Conservation (phyloP, 2,797 vertebrate species). For the Muscicapa striata region DNA sequence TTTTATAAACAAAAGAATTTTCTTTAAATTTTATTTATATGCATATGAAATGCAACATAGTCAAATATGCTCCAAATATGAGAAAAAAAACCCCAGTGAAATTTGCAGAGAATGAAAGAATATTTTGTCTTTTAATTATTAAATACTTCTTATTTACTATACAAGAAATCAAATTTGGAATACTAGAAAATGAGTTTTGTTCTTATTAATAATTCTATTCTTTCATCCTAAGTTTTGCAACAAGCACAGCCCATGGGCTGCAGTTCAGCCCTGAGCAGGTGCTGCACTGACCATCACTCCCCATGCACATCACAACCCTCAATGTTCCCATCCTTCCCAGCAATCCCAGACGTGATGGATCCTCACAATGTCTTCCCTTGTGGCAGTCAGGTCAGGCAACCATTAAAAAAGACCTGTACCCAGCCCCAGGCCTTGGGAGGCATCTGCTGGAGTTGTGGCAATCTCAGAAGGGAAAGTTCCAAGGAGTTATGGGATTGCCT, state of each 20-base stretch:
- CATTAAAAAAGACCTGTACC: no score
- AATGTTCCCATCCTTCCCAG: not conserved
- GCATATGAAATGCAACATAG: not conserved
- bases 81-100: fast-evolving
- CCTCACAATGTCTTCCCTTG: not conserved
- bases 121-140: not conserved
- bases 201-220: not conserved
- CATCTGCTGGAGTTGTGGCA: no score
- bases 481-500: no score
- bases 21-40: not conserved
- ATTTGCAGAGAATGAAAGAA: not conserved
- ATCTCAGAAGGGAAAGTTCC: no score
- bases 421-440: no score
- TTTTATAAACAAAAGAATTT: not conserved
- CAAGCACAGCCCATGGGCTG: not conserved
- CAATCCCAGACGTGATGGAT: not conserved
- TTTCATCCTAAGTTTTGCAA: not conserved
- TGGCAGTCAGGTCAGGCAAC: no score
- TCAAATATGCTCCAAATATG: not conserved
- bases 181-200: fast-evolving
- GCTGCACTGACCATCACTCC: not conserved
- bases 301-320: not conserved
- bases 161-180: not conserved
- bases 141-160: not conserved
- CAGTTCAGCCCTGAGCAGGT: not conserved